Evolutionary conservation across 2,797 vertebrate genomes (phyloP).

Genomic region (Odontamblyopus lacepedii): DNA sequence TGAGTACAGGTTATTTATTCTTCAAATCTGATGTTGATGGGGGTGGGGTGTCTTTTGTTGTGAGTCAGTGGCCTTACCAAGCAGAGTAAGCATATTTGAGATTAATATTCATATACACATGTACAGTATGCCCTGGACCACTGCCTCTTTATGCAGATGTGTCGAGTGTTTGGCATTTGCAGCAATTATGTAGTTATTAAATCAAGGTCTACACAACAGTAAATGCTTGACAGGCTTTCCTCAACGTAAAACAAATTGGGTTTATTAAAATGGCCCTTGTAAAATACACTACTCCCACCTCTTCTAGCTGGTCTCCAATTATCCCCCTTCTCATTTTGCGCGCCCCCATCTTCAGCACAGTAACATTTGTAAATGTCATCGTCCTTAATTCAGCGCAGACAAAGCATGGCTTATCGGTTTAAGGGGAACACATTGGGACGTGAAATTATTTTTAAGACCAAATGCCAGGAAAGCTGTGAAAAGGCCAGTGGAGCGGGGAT

Average conservation of each 20-base stretch:
- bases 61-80: constrained; percentile 38
- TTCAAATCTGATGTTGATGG: too few species aligned
- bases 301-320: constrained; percentile 63
- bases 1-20: not conserved
- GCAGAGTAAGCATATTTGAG: constrained; percentile 45
- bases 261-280: constrained; percentile 74
- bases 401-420: constrained; percentile 79
- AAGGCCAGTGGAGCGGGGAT: constrained; percentile 73
- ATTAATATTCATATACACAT: constrained; percentile 31
- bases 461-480: constrained; percentile 79
- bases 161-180: constrained; percentile 71
- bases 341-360: constrained; percentile 58
- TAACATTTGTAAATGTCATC: constrained; percentile 83
- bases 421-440: constrained; percentile 80
- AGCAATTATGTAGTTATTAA: constrained; percentile 76
- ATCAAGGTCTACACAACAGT: constrained; percentile 69
- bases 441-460: constrained; percentile 83
- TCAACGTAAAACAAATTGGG: constrained; percentile 75
- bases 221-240: constrained; percentile 70
- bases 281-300: constrained; percentile 64
- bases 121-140: constrained; percentile 28
- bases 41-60: not conserved
- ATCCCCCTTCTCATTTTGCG: constrained; percentile 41
- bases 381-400: constrained; percentile 77
- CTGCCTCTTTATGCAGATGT: constrained; percentile 31